phyloP scores from a whole-genome alignment of 2,888 invertebrate species.

The Eupeodes luniger region DNA sequence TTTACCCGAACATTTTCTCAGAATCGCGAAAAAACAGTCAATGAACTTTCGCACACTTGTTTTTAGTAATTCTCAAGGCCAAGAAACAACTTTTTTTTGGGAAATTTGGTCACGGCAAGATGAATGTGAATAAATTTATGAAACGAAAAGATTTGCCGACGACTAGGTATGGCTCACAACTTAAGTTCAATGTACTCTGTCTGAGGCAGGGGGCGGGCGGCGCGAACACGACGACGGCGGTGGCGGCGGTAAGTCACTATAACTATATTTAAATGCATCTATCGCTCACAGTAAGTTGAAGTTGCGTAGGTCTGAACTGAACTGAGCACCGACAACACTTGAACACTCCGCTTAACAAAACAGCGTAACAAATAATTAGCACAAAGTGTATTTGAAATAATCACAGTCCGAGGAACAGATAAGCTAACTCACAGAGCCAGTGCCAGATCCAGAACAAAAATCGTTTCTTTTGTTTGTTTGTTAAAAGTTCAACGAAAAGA shows the following conservation, averaged over 20 bases:
- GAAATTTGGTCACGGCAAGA: conserved; percentile 4
- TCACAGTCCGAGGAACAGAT: conserved; percentile 11
- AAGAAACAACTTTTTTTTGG: conserved; percentile 3
- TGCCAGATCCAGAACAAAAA: background rate
- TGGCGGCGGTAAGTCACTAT: background rate
- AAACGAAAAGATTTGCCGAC: background rate
- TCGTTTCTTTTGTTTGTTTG: conserved; percentile 53
- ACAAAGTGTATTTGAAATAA: conserved; percentile 10
- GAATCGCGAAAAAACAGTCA: conserved; percentile 27
- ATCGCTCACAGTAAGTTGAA: background rate
- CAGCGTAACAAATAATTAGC: conserved; percentile 32
- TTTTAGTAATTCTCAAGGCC: conserved; percentile 45
- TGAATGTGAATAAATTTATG: conserved; percentile 22
- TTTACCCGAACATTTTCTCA: conserved; percentile 30
- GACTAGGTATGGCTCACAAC: conserved; percentile 5
- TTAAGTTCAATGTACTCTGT: conserved; percentile 56
- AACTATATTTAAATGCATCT: background rate
- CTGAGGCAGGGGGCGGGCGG: background rate
- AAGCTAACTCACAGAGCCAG: background rate
- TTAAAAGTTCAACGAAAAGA: background rate
- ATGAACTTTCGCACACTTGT: conserved; percentile 41
- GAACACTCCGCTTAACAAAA: background rate
- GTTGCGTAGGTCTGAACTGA: background rate
- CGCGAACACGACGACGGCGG: no score
- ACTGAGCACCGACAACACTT: background rate